A percentile compares a stretch with the other conserved stretches of the same genome.
Evolutionary conservation across 1,140 invertebrate species (phyloP).

Genomic region (Platyscapa corneri): DNA sequence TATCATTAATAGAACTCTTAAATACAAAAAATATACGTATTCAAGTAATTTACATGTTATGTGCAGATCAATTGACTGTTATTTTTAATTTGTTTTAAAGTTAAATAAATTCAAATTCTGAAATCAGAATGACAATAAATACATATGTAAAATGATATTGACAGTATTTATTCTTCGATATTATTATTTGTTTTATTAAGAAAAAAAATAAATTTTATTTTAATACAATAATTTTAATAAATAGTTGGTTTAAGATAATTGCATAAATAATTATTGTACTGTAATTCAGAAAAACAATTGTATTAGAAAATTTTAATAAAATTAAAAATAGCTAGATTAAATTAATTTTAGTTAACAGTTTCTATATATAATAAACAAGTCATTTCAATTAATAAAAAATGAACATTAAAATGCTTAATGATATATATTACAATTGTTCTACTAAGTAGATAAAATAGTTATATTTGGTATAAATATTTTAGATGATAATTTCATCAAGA

Average conservation of each 20-base stretch:
- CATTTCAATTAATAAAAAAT: not conserved
- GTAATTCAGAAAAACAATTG: not conserved
- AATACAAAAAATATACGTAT: not conserved
- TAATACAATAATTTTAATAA: not conserved
- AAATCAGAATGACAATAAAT: not conserved
- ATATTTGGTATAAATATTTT: slow-evolving; percentile 29
- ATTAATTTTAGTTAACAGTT: not conserved
- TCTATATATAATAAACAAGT: not conserved
- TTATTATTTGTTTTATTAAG: slow-evolving; percentile 1
- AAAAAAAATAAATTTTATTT: not conserved
- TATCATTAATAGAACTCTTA: not conserved
- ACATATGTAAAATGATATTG: not conserved
- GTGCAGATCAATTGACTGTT: not conserved
- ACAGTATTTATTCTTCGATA: slow-evolving; percentile 1
- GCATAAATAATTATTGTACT: slow-evolving; percentile 2
- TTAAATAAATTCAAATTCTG: slow-evolving; percentile 7
- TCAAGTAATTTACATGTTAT: not conserved
- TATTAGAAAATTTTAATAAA: not conserved
- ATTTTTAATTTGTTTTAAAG: slow-evolving; percentile 9
- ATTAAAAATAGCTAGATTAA: slow-evolving; percentile 2
- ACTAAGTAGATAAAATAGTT: not conserved
- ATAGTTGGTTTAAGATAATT: not conserved
- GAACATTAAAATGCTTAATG: not conserved
- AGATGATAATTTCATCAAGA: not conserved
- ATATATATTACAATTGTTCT: not conserved